Percentiles rank a stretch among this genome's conserved stretches.
Evolutionary conservation across 2,113 vertebrate species (phyloP).

Genomic region (Maylandia zebra): DNA sequence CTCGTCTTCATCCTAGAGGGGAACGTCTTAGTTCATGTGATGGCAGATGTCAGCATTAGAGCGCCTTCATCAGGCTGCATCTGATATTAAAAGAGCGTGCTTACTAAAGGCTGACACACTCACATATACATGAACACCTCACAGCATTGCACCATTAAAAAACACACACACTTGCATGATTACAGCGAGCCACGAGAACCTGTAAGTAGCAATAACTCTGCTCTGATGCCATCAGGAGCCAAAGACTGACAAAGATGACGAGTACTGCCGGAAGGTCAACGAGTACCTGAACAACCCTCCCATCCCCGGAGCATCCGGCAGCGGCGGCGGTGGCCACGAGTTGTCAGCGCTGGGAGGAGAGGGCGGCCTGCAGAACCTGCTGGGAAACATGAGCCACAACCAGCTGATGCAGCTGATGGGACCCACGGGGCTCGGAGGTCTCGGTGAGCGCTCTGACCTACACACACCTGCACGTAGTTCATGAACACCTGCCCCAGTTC

Average conservation of each 20-base stretch:
- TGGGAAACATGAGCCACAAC: slow-evolving; percentile 99
- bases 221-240: slow-evolving; percentile 76
- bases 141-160: neutral
- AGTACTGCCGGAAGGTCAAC: slow-evolving; percentile 91
- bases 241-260: slow-evolving; percentile 93
- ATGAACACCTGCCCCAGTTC: neutral
- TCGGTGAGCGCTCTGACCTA: slow-evolving; percentile 71
- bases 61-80: neutral
- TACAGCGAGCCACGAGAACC: neutral
- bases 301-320: slow-evolving; percentile 84
- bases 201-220: neutral
- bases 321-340: slow-evolving; percentile 82
- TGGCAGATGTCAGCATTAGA: neutral
- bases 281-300: slow-evolving; percentile 97
- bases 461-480: neutral
- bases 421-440: slow-evolving; percentile 89
- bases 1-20: neutral
- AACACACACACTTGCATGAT: neutral
- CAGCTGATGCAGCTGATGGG: slow-evolving; percentile 99
- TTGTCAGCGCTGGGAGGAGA: slow-evolving; percentile 90
- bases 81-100: neutral
- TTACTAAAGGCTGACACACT: neutral
- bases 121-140: neutral
- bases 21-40: neutral
- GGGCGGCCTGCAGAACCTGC: slow-evolving; percentile 93